phyloP scores from a whole-genome alignment of 2,797 vertebrate species.

The Hippocampus kuda region DNA sequence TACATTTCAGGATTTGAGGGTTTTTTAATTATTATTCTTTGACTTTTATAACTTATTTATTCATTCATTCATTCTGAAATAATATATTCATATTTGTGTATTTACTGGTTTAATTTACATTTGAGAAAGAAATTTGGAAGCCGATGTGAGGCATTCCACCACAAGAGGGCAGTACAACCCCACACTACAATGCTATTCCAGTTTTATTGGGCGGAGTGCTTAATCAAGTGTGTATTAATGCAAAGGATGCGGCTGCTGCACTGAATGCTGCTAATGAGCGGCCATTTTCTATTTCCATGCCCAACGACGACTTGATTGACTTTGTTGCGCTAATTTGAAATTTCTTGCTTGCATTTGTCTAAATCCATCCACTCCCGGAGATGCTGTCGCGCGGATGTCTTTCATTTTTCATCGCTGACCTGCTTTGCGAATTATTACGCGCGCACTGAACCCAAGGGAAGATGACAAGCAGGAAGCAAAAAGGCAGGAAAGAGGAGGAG shows the following conservation, averaged over 20 bases:
- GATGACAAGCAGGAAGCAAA: neutral
- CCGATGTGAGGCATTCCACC: neutral
- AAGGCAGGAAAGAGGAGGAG: neutral
- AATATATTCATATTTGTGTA: neutral
- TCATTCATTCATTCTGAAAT: too few relatives aligned
- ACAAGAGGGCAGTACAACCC: neutral
- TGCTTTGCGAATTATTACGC: constrained; percentile 34
- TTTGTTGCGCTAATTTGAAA: constrained; percentile 17
- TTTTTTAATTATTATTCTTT: neutral
- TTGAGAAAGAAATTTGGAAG: too few relatives aligned
- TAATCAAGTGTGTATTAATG: neutral
- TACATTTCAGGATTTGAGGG: neutral
- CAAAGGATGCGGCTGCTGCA: neutral
- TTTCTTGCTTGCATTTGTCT: constrained; percentile 38
- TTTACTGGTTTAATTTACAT: too few relatives aligned
- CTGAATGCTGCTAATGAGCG: neutral
- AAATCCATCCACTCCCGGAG: constrained; percentile 35
- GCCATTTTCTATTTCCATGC: neutral
- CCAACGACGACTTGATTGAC: neutral
- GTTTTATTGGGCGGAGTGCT: neutral
- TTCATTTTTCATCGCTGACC: constrained; percentile 40
- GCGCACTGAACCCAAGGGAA: constrained; percentile 6
- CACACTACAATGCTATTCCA: neutral
- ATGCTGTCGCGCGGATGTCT: constrained; percentile 28
- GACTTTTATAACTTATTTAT: too few relatives aligned